These are phyloP conservation scores for Emesis russula DNA, from an alignment of 2,888 invertebrate genomes.

Conservation along the genomic window DNA sequence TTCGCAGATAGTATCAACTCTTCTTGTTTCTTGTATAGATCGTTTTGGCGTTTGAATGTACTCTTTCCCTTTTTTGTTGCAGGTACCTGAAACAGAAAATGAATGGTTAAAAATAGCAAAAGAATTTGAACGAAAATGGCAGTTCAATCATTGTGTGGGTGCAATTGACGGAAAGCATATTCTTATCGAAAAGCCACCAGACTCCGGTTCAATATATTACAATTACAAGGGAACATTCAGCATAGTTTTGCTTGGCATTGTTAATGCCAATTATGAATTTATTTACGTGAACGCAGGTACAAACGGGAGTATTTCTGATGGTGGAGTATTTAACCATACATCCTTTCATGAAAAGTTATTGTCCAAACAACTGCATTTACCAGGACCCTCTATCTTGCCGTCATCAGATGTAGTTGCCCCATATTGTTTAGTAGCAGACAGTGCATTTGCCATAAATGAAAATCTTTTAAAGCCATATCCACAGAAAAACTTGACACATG, in stretches of 20 bases:
- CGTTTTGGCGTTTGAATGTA: constrained; percentile 13
- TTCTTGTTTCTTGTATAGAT: not conserved
- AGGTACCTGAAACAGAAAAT: constrained; percentile 64
- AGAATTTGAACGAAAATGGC: constrained; percentile 67
- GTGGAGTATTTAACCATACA: too few relatives aligned
- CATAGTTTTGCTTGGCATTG: constrained; percentile 36
- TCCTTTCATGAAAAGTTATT: too few relatives aligned
- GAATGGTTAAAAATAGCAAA: constrained; percentile 57
- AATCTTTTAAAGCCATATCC: not conserved
- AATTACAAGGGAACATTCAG: constrained; percentile 61
- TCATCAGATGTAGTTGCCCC: too few relatives aligned
- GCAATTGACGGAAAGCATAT: constrained; percentile 60
- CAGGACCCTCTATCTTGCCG: too few relatives aligned
- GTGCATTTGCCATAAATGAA: not conserved
- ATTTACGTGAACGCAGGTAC: too few relatives aligned
- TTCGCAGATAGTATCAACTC: too few relatives aligned
- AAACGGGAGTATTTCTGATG: too few relatives aligned
- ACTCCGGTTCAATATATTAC: constrained; percentile 55
- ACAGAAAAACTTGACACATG: not conserved
- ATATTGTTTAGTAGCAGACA: too few relatives aligned
- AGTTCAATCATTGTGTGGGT: constrained; percentile 61
- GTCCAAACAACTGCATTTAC: too few relatives aligned
- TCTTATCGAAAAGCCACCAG: constrained; percentile 58
- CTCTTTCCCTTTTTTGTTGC: constrained; percentile 51
- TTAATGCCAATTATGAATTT: too few relatives aligned